These are phyloP conservation scores for Thamnophis sirtalis DNA, from an alignment of 2,113 vertebrate species.

Conservation along the genomic window DNA sequence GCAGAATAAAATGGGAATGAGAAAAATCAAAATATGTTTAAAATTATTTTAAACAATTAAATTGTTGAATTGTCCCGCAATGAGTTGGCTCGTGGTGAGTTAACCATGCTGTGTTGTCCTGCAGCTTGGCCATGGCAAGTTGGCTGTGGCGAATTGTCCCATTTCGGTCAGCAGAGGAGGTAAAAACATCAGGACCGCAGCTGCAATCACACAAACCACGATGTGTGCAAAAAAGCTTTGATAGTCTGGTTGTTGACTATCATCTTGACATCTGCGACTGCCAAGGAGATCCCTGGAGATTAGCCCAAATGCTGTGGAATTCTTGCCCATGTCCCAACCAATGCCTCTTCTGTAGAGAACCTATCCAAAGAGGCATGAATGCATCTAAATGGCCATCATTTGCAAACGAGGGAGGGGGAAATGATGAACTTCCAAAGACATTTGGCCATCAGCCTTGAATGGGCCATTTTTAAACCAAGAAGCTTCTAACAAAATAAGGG, in stretches of 20 bases:
- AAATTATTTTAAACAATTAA: not conserved
- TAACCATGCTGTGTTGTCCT: too few species aligned
- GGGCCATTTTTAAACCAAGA: not conserved
- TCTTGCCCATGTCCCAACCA: not conserved
- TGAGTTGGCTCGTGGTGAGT: not conserved
- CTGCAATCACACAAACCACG: not conserved
- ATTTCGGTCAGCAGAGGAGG: not conserved
- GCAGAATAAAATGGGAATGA: not conserved
- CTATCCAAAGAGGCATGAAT: not conserved
- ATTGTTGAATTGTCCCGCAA: not conserved
- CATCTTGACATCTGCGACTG: not conserved
- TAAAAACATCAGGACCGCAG: not conserved
- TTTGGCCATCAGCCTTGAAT: not conserved
- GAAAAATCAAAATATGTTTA: not conserved
- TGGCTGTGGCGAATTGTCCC: not conserved
- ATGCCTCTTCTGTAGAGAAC: not conserved
- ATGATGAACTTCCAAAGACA: not conserved
- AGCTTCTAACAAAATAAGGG: not conserved
- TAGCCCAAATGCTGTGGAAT: not conserved
- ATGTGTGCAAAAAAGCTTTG: not conserved
- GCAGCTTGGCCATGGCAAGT: too few species aligned
- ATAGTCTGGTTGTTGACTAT: not conserved
- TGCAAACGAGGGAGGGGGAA: not conserved
- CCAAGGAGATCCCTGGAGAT: not conserved
- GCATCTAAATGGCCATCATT: not conserved